Base-by-base conservation (phyloP, 2,888 invertebrate genomes). In the Drosophila tripunctata region DNA sequence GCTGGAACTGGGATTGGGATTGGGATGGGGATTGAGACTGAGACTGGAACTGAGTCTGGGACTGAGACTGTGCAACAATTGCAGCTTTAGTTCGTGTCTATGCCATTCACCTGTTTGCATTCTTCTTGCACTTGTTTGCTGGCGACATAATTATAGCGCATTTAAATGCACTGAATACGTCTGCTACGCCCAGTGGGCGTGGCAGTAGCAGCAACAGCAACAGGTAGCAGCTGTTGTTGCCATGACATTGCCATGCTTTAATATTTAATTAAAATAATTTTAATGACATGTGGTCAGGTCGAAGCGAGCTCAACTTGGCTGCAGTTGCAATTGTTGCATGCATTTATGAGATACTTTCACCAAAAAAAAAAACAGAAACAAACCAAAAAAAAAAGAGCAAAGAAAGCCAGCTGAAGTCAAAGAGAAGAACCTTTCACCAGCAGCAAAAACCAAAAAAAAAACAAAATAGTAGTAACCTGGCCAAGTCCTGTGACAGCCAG, bases 311-410 rank as follows among this genome's bases (percentile, higher is more conserved):
- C 19, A 10, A 41, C 47, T 27, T 40, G 41, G 12, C 38, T 40
- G 35, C 50, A 31, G 60, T 45, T 21, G 56, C 27, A 27, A 33
- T 30, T 8, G 57, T 48, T 65, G 70, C 65, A 61, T 63, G 73
- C 55, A 77, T 80, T 80, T 80, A 85, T 85, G 82, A 85, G 80
- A 78, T 86, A 83, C 82, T 83, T 83, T 83, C 82, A 86, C 82
- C 82, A 83, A 86, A 85, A 79, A 4, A 31, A 56, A 30, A 35
- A 60, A 24, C 31, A 55, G 51, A 30, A 48, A 35, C 52, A 41
- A n/a, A 86, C 82, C 82, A 83, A 86, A 85, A 79, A 4, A 31
- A 56, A 30, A 35, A 60, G 24, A 41, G 7, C 48, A 52, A 41
- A 22, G 27, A 61, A 72, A 65, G 65, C 36, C 24, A 57, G 22